Conservation (phyloP, 2,888 invertebrate genomes). For the Eumerus sabulonum region DNA sequence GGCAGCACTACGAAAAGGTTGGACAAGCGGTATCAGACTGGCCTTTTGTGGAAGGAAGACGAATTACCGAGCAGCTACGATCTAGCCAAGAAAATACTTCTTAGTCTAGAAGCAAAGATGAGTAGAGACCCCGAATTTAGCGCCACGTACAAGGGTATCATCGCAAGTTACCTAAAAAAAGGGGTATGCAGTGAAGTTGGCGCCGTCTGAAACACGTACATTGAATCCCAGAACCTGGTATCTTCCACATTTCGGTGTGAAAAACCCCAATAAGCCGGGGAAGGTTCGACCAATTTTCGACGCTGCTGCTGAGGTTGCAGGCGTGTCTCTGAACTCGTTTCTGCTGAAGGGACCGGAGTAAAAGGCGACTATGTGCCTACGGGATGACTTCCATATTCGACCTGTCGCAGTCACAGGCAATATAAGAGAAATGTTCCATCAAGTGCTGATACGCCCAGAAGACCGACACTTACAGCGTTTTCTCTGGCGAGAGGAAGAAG, state of each 20-base stretch:
- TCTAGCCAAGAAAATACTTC: slow-evolving; percentile 41
- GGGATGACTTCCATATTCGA: slow-evolving; percentile 74
- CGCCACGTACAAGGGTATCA: slow-evolving; percentile 37
- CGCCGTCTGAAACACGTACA: slow-evolving; percentile 1
- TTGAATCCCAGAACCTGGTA: slow-evolving; percentile 18
- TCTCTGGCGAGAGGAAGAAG: slow-evolving; percentile 68
- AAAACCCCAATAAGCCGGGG: too few species aligned
- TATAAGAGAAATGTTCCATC: slow-evolving; percentile 64
- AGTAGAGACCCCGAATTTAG: slow-evolving; percentile 47
- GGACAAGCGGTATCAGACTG: background rate
- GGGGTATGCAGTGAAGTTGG: slow-evolving; percentile 47
- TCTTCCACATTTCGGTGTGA: too few species aligned
- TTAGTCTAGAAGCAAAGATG: slow-evolving; percentile 50
- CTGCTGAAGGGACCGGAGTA: slow-evolving; percentile 73
- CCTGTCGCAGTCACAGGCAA: slow-evolving; percentile 71
- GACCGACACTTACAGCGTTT: slow-evolving; percentile 71
- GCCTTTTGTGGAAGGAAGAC: slow-evolving; percentile 42
- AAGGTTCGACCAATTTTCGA: slow-evolving; percentile 71
- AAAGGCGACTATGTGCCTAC: slow-evolving; percentile 71
- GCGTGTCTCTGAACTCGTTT: slow-evolving; percentile 70
- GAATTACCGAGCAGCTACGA: slow-evolving; percentile 35
- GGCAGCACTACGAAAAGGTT: background rate
- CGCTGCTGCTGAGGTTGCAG: slow-evolving; percentile 66
- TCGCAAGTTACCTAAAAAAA: slow-evolving; percentile 37
- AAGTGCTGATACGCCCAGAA: slow-evolving; percentile 23